Conservation (phyloP, 1,140 invertebrate species). For the Centruroides sculpturatus region DNA sequence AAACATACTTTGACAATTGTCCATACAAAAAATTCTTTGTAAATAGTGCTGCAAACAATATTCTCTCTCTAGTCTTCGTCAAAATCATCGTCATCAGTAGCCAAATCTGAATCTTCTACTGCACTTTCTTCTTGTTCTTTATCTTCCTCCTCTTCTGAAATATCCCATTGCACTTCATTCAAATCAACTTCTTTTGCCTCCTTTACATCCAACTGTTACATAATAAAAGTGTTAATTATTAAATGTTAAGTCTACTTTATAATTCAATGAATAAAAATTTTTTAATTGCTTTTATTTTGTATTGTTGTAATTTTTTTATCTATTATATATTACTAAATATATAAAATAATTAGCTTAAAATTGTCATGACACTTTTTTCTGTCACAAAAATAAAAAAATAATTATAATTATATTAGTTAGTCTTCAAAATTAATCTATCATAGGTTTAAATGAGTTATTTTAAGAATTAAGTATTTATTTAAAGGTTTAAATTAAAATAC, state of each 20-base stretch:
- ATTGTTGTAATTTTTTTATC: no score
- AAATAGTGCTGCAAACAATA: no score
- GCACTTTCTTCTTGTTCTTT: constrained; percentile 37
- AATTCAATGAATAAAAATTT: neutral
- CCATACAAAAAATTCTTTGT: no score
- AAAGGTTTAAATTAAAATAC: constrained; percentile 25
- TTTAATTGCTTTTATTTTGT: neutral
- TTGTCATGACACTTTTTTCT: no score
- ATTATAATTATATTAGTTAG: no score
- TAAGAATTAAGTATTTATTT: no score
- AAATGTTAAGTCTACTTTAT: neutral
- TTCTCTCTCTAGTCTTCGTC: neutral
- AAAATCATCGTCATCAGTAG: constrained; percentile 11
- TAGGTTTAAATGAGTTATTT: no score
- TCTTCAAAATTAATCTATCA: no score
- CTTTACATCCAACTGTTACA: constrained; percentile 71
- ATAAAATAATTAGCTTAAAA: no score
- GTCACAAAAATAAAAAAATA: no score
- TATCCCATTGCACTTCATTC: constrained; percentile 92
- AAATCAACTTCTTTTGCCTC: constrained; percentile 77
- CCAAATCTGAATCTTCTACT: constrained; percentile 26
- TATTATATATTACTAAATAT: no score
- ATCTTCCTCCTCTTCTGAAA: constrained; percentile 83
- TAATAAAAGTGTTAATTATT: constrained; percentile 9
- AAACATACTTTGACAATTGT: no score